Evolutionary conservation across 2,113 vertebrate genomes (phyloP), one percentile per base, ranked within the genome.

Genomic region (Phaethornis superciliosus): DNA sequence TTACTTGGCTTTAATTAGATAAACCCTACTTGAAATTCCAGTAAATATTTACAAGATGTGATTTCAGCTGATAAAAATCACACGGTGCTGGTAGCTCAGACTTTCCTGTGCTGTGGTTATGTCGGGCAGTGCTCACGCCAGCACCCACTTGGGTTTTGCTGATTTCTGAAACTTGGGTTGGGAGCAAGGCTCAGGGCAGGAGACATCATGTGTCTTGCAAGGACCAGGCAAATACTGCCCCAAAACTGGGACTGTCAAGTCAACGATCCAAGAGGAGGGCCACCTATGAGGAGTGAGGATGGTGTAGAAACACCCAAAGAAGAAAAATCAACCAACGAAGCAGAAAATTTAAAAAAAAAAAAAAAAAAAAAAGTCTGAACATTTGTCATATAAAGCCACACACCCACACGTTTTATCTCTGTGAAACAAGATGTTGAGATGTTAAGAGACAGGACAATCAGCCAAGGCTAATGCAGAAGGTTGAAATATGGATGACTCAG

Each of bases 41-140:
- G 85, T 93, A 96, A 96, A 93, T 95, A 95, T 96, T 96, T 96
- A 95, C 76, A 70, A 77, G 94, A 93, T 6, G 5, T 7, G 1
- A 93, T 74, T 92, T 92, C 88, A 81, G 90, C 80, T 95, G 95
- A 96, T 95, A 96, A 96, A 94, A 93, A 90, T 94, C 88, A 83
- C 85, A 81, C 37, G 0, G 82, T 67, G 56, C 72, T 0, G 15
- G 92, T 63, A 95, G 82, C 88, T 95, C 88, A 74, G 92, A 74
- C 82, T 60, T 90, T 85, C 85, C 90, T 92, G 52, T 5, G 7
- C 55, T 40, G 23, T 24, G 85, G 82, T 93, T 81, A 81, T 2
- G 4, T 74, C 0, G 16, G 52, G 64, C 90, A 82, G 8, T 1
- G 2, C 81, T 79, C 1, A 0, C 7, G 3, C 47, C 1, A 0